phyloP scores from a whole-genome alignment of 2,797 vertebrate species.

The Tapera naevia region DNA sequence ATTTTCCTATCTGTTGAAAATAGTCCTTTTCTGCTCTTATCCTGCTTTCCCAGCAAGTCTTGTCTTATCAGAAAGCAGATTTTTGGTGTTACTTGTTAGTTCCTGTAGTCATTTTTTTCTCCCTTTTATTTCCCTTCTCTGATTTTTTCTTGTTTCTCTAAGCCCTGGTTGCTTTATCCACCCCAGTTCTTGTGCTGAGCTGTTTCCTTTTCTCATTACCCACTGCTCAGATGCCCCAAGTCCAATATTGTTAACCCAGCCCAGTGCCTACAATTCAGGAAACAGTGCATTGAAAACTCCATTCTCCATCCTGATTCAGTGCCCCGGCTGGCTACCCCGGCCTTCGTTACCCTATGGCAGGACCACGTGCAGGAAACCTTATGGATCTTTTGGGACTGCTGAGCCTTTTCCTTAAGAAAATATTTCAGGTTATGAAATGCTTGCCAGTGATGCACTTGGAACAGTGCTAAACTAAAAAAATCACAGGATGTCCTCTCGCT shows the following conservation, averaged over 20 bases:
- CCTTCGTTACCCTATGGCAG: not conserved
- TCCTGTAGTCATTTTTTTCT: not conserved
- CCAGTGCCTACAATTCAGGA: not conserved
- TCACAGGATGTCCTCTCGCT: constrained; percentile 16
- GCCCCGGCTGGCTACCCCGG: not conserved
- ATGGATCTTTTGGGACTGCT: constrained; percentile 15
- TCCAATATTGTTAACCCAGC: constrained; percentile 11
- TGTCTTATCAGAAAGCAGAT: constrained; percentile 9
- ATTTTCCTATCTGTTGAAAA: not conserved
- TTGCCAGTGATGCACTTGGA: not conserved
- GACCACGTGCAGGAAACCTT: constrained; percentile 12
- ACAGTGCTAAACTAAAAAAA: not conserved
- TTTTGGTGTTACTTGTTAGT: constrained; percentile 18
- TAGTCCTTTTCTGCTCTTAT: not conserved
- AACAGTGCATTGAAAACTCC: not conserved
- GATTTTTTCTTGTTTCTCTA: not conserved
- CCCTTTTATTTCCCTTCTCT: constrained; percentile 43
- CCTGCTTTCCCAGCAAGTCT: constrained; percentile 40
- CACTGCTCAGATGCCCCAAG: not conserved
- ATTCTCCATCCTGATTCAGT: not conserved
- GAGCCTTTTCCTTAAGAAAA: constrained; percentile 39
- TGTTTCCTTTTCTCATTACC: constrained; percentile 57
- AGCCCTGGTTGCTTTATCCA: constrained; percentile 12
- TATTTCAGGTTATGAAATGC: not conserved
- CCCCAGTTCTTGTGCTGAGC: constrained; percentile 37